phyloP scores from a whole-genome alignment of 2,797 vertebrate genomes.

The Amphiprion clarkii region DNA sequence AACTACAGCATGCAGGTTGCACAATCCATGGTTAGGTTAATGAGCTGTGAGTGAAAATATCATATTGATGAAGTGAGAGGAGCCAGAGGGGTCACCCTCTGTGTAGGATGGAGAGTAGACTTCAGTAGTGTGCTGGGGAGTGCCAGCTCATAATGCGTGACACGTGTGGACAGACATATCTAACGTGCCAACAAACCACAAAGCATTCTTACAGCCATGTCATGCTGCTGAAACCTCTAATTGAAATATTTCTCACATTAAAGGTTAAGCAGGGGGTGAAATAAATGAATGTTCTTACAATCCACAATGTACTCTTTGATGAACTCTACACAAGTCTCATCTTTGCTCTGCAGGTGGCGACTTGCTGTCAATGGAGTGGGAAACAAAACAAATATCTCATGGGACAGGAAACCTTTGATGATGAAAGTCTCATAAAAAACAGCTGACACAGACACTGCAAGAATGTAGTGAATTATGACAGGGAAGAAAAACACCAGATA shows the following conservation, averaged over 20 bases:
- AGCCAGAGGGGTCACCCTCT: constrained; percentile 59
- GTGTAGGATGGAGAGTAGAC: constrained; percentile 61
- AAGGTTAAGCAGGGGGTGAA: constrained; percentile 5
- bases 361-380: constrained; percentile 64
- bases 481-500: constrained; percentile 34
- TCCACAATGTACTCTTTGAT: constrained; percentile 78
- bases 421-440: constrained; percentile 53
- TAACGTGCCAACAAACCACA: constrained; percentile 44
- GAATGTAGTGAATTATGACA: constrained; percentile 35
- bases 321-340: constrained; percentile 78
- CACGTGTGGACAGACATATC: constrained; percentile 37
- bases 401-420: constrained; percentile 61
- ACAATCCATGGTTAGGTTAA: constrained; percentile 71
- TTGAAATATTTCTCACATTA: constrained; percentile 25
- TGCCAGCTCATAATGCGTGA: constrained; percentile 54
- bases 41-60: constrained; percentile 70
- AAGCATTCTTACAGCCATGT: constrained; percentile 37
- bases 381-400: constrained; percentile 61
- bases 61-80: constrained; percentile 64
- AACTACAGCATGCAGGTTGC: constrained; percentile 61
- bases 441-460: constrained; percentile 19
- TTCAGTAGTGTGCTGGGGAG: constrained; percentile 62
- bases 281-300: constrained; percentile 66
- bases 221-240: constrained; percentile 28
- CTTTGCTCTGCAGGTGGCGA: constrained; percentile 71